These are phyloP conservation scores for Ennomos fuscantarius DNA, from an alignment of 2,888 invertebrate genomes.

Conservation along the genomic window DNA sequence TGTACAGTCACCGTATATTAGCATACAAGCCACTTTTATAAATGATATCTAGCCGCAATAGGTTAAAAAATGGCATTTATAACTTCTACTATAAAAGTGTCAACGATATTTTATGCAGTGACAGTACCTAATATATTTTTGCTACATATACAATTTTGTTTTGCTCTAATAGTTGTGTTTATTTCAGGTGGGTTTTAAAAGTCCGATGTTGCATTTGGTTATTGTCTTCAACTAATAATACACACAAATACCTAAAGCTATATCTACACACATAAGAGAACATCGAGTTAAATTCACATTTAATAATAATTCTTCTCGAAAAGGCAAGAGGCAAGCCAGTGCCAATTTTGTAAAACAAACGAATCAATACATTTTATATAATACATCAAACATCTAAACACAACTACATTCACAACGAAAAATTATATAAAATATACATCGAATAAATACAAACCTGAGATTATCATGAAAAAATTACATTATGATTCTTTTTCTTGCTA, in stretches of 20 bases:
- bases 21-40: not conserved
- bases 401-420: constrained; percentile 70
- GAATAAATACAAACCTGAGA: constrained; percentile 75
- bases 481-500: not conserved
- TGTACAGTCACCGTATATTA: constrained; percentile 4
- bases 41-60: not conserved
- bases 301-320: constrained; percentile 39
- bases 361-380: constrained; percentile 45
- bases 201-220: constrained; percentile 61
- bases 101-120: constrained; percentile 1
- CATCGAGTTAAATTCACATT: constrained; percentile 36
- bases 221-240: constrained; percentile 57
- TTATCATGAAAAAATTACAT: constrained; percentile 71
- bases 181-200: constrained; percentile 61
- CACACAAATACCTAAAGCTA: constrained; percentile 52
- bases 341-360: constrained; percentile 52
- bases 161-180: constrained; percentile 31
- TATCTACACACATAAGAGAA: constrained; percentile 53
- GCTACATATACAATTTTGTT: constrained; percentile 2
- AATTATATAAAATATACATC: constrained; percentile 74
- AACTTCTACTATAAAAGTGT: not conserved
- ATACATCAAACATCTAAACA: constrained; percentile 65
- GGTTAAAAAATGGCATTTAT: not conserved
- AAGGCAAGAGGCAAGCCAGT: constrained; percentile 63
- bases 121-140: constrained; percentile 6